These are phyloP conservation scores for Andinoacara biseriatus DNA, from an alignment of 2,113 vertebrate genomes.

Conservation along the genomic window DNA sequence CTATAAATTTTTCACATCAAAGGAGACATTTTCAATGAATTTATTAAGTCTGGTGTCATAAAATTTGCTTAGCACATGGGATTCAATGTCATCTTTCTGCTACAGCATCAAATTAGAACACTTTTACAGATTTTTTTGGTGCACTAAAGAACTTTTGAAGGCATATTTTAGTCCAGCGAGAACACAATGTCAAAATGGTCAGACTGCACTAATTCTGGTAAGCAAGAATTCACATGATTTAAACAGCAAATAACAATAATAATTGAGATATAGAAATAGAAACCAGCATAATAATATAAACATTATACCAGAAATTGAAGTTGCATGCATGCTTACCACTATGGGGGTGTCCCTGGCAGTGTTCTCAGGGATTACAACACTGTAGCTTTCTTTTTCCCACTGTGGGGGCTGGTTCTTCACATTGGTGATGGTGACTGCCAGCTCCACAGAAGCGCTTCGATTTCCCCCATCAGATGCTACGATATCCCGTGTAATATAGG, in stretches of 20 bases:
- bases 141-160: constrained; percentile 15
- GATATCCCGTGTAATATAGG: constrained; percentile 82
- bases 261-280: neutral
- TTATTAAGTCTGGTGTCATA: constrained; percentile 48
- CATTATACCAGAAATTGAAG: neutral
- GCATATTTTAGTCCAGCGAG: constrained; percentile 14
- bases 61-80: constrained; percentile 37
- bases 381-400: constrained; percentile 86
- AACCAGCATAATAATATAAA: neutral
- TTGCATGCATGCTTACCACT: constrained; percentile 67
- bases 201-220: neutral
- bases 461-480: constrained; percentile 86
- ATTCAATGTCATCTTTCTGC: constrained; percentile 43
- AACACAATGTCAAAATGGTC: neutral
- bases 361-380: constrained; percentile 86
- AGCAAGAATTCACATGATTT: constrained; percentile 2
- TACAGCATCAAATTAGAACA: constrained; percentile 35
- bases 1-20: constrained; percentile 59
- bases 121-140: neutral
- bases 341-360: constrained; percentile 80
- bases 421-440: constrained; percentile 85
- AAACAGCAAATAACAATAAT: neutral
- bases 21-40: constrained; percentile 49
- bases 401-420: constrained; percentile 88
- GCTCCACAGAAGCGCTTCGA: constrained; percentile 84